Conservation (phyloP, 2,888 invertebrate species). For the Polydrusus pterygomalis region DNA sequence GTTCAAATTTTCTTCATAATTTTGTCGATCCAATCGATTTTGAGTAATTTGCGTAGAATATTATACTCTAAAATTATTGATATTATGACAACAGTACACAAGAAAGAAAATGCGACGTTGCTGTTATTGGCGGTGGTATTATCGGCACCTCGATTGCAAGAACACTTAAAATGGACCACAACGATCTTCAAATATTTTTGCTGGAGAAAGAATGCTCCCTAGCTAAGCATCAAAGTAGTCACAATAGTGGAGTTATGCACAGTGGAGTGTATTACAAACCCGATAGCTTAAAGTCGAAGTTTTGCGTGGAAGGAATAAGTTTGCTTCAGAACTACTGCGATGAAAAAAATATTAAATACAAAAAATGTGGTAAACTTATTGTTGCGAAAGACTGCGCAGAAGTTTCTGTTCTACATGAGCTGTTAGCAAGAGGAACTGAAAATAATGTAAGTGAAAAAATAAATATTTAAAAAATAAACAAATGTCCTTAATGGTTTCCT, state of each 20-base stretch:
- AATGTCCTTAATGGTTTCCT: no score
- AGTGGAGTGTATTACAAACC: constrained; percentile 93
- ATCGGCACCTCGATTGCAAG: constrained; percentile 95
- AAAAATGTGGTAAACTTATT: constrained; percentile 93
- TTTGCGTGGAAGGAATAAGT: constrained; percentile 90
- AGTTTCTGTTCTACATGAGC: constrained; percentile 79
- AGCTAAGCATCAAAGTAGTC: constrained; percentile 93
- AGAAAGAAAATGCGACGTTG: constrained; percentile 74
- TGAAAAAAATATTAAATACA: constrained; percentile 87
- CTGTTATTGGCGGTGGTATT: constrained; percentile 95
- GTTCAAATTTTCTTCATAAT: no score
- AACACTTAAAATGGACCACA: constrained; percentile 84
- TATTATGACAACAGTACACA: background rate
- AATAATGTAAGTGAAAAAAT: constrained; percentile 76
- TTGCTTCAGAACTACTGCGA: constrained; percentile 88
- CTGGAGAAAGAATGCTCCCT: constrained; percentile 90
- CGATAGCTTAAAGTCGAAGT: constrained; percentile 87
- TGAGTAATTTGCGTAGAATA: no score
- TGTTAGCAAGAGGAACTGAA: constrained; percentile 75
- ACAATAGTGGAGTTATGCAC: constrained; percentile 97
- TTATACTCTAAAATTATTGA: no score
- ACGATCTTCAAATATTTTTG: constrained; percentile 85
- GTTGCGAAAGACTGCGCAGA: constrained; percentile 85
- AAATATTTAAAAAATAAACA: no score
- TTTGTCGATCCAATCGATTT: no score